Conservation (phyloP, 2,113 vertebrate species). For the Myotis yumanensis region DNA sequence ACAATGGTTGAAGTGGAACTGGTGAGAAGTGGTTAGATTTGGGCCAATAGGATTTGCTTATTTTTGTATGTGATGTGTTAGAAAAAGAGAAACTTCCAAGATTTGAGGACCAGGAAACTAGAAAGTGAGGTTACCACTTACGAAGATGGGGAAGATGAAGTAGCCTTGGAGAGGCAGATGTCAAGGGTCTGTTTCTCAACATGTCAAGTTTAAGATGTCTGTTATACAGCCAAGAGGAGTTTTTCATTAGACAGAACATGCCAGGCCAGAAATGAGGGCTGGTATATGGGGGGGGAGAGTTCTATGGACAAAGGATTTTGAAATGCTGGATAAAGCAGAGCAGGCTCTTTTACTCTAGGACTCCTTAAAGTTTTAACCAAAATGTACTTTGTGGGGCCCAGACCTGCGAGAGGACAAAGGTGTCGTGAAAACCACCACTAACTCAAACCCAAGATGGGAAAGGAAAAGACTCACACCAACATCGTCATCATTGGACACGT, state of each 20-base stretch:
- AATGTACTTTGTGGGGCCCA: background rate
- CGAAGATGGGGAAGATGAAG: background rate
- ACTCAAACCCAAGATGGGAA: no score
- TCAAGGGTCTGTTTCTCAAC: background rate
- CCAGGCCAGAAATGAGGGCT: background rate
- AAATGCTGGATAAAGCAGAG: background rate
- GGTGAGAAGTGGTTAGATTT: background rate
- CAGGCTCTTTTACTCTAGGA: background rate
- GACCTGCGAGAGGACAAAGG: no score
- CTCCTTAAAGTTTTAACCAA: background rate
- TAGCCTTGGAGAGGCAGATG: background rate
- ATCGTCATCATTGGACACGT: no score
- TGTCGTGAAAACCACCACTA: no score
- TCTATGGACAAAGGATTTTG: background rate
- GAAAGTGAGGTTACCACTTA: background rate
- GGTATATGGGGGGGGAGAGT: background rate
- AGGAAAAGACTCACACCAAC: no score
- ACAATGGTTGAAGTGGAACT: background rate
- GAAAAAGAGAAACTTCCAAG: background rate
- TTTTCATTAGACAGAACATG: background rate
- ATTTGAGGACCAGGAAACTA: background rate
- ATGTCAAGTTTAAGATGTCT: background rate
- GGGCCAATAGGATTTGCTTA: background rate
- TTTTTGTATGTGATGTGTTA: background rate
- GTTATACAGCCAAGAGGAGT: background rate